Conservation (phyloP, 2,113 vertebrate species). For the Bothrops jararaca region DNA sequence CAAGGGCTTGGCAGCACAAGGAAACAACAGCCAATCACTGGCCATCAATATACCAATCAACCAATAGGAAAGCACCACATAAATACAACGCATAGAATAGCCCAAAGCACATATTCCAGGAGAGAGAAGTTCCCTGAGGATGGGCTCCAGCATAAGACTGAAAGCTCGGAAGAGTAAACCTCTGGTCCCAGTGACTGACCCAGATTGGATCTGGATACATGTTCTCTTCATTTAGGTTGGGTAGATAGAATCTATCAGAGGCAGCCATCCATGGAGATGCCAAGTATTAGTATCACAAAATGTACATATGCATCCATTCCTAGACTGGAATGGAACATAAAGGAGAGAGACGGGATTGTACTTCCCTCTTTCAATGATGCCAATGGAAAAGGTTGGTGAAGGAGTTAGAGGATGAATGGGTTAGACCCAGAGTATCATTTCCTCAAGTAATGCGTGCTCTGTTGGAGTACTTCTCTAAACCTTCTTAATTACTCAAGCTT, state of each 20-base stretch:
- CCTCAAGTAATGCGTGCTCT: conserved; percentile 6
- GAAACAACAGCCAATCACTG: neutral
- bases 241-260: neutral
- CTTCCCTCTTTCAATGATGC: neutral
- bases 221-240: neutral
- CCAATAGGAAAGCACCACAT: neutral
- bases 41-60: neutral
- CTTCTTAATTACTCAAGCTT: conserved; percentile 49
- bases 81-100: neutral
- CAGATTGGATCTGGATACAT: neutral
- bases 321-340: neutral
- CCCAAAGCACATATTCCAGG: neutral
- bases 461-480: conserved; percentile 41
- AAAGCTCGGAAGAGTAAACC: neutral
- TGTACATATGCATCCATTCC: neutral
- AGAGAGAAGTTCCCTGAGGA: neutral
- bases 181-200: neutral
- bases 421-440: neutral
- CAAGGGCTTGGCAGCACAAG: neutral
- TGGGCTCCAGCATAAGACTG: neutral
- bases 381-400: neutral
- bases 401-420: conserved; percentile 3
- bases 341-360: neutral
- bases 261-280: neutral
- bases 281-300: neutral